phyloP scores from a whole-genome alignment of 2,888 invertebrate genomes.

The Phymatocera aterrima region DNA sequence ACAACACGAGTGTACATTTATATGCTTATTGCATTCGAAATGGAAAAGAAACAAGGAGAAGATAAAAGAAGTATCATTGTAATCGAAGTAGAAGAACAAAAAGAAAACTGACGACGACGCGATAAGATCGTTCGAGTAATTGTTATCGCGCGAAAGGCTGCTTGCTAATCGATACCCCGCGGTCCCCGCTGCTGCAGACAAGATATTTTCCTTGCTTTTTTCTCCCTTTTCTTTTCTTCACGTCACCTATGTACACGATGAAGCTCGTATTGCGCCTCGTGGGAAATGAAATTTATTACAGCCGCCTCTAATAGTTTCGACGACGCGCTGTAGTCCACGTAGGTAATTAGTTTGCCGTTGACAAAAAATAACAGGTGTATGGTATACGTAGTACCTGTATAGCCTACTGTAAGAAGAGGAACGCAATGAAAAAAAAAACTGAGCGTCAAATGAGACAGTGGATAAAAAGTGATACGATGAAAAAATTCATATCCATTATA shows the following conservation, averaged over 20 bases:
- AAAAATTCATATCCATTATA: too few species aligned
- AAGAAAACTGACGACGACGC: neutral
- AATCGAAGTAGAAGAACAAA: neutral
- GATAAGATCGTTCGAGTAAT: slow-evolving; percentile 16
- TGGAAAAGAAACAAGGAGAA: neutral
- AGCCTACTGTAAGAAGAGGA: too few species aligned
- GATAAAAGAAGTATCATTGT: neutral
- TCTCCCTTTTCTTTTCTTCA: too few species aligned
- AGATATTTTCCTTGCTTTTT: slow-evolving; percentile 1
- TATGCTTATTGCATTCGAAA: neutral
- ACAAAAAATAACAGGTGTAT: too few species aligned
- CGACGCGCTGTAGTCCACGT: too few species aligned
- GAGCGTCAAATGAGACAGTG: too few species aligned
- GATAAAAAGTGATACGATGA: too few species aligned
- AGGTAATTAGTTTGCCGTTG: too few species aligned
- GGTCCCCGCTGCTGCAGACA: neutral
- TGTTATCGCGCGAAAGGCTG: neutral
- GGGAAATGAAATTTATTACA: neutral
- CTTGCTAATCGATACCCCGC: neutral
- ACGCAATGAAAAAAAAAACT: too few species aligned
- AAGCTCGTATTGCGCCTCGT: neutral
- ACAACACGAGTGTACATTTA: too few species aligned
- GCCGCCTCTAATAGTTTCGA: neutral
- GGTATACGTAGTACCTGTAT: too few species aligned
- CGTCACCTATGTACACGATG: too few species aligned